Conservation (phyloP, 1,140 invertebrate genomes). For the Cotesia glomerata region DNA sequence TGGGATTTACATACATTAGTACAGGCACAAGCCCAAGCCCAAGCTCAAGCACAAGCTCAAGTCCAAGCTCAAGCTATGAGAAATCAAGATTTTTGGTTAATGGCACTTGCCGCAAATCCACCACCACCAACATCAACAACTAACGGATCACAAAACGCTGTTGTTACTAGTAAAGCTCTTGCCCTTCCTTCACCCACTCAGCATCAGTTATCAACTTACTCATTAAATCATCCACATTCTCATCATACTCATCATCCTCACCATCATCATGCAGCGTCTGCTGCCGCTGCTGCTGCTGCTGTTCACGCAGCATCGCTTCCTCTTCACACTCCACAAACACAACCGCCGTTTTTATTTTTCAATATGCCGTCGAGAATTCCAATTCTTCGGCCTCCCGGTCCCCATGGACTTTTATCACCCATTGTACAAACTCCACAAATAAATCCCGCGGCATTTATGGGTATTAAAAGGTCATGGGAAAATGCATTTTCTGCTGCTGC, state of each 20-base stretch:
- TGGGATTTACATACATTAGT: constrained; percentile 61
- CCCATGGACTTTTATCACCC: constrained; percentile 59
- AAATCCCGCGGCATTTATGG: constrained; percentile 62
- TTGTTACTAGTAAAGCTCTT: constrained; percentile 48
- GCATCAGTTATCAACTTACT: constrained; percentile 57
- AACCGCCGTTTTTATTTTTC: constrained; percentile 52
- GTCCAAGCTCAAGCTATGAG: constrained; percentile 48
- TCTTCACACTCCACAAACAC: constrained; percentile 52
- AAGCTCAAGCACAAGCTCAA: constrained; percentile 52
- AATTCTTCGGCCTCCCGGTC: constrained; percentile 56
- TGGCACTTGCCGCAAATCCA: constrained; percentile 60
- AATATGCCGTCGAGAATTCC: constrained; percentile 58
- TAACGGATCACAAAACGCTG: constrained; percentile 43
- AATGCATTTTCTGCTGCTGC: constrained; percentile 52
- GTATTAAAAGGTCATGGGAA: constrained; percentile 63
- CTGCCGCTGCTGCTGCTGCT: constrained; percentile 47
- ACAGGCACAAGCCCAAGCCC: constrained; percentile 52
- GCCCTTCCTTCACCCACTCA: constrained; percentile 37
- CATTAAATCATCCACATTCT: constrained; percentile 47
- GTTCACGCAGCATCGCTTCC: constrained; percentile 54
- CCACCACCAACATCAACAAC: constrained; percentile 58
- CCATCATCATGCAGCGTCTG: constrained; percentile 53
- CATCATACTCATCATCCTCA: constrained; percentile 59
- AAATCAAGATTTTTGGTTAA: constrained; percentile 58
- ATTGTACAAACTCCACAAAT: constrained; percentile 48